Evolutionary conservation across 1,140 invertebrate genomes (phyloP).

Genomic region (Amphibalanus amphitrite): DNA sequence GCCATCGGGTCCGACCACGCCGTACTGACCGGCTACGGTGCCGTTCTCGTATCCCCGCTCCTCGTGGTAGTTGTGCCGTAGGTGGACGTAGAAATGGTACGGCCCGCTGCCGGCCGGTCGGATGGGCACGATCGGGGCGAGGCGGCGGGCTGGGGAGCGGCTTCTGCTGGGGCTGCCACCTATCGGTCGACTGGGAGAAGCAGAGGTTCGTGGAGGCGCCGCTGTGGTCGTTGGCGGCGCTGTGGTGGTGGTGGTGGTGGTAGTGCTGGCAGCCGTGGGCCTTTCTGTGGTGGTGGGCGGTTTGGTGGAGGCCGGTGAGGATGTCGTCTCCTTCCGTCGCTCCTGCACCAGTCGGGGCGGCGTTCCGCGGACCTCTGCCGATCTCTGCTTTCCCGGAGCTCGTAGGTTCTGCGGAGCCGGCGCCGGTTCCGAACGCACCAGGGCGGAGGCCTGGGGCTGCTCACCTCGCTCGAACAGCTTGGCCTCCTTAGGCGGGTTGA

Average conservation of each 20-base stretch:
- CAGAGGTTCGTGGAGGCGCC: neutral
- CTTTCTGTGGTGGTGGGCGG: too few relatives aligned
- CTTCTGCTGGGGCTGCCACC: neutral
- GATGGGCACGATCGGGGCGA: neutral
- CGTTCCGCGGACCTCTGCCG: too few relatives aligned
- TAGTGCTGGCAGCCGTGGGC: too few relatives aligned
- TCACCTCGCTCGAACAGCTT: neutral
- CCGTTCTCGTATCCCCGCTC: slow-evolving; percentile 12
- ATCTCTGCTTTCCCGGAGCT: too few relatives aligned
- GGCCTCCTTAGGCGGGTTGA: neutral
- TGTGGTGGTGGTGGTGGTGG: neutral
- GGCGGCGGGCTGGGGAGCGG: too few relatives aligned
- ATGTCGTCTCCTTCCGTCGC: neutral
- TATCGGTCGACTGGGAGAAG: too few relatives aligned
- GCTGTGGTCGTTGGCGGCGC: too few relatives aligned
- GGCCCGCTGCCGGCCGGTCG: neutral
- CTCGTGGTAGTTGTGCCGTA: slow-evolving; percentile 13
- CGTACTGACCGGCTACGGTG: slow-evolving; percentile 41
- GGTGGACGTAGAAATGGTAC: neutral
- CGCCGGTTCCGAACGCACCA: neutral
- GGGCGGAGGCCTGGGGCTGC: neutral
- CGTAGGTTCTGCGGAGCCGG: too few relatives aligned
- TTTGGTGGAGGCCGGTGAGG: neutral
- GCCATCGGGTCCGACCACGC: slow-evolving; percentile 54
- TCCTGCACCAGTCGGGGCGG: too few relatives aligned